phyloP scores from a whole-genome alignment of 2,888 invertebrate genomes.

The Griposia aprilina region DNA sequence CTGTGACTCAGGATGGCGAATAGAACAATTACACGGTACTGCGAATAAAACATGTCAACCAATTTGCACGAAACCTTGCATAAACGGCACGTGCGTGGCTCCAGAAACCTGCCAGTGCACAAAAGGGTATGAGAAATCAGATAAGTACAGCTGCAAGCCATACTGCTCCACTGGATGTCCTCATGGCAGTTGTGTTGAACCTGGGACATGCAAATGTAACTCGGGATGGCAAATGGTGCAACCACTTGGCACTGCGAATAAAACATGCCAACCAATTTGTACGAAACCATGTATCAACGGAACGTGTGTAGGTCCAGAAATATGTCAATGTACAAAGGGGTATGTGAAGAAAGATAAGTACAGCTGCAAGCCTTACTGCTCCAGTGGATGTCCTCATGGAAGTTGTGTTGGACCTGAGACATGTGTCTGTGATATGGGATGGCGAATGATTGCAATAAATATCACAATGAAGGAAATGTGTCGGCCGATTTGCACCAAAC shows the following conservation, averaged over 20 bases:
- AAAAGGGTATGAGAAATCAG: constrained; percentile 8
- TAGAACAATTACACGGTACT: neutral
- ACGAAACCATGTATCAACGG: constrained; percentile 28
- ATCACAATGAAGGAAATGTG: neutral
- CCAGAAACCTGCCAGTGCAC: constrained; percentile 40
- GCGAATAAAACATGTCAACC: constrained; percentile 33
- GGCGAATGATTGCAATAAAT: constrained; percentile 1
- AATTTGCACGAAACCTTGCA: constrained; percentile 35
- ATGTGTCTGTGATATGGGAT: constrained; percentile 43
- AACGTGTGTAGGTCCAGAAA: constrained; percentile 40
- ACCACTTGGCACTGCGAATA: neutral
- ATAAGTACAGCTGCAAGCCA: constrained; percentile 30
- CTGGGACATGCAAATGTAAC: constrained; percentile 46
- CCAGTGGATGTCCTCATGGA: constrained; percentile 35
- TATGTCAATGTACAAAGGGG: constrained; percentile 36
- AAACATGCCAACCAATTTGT: constrained; percentile 48
- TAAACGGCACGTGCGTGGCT: constrained; percentile 32
- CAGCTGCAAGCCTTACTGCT: constrained; percentile 46
- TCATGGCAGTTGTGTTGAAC: constrained; percentile 45
- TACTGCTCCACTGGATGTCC: constrained; percentile 38
- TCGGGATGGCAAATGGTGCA: constrained; percentile 31
- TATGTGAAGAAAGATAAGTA: neutral
- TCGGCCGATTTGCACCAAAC: constrained; percentile 34
- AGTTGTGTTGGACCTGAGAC: constrained; percentile 46
- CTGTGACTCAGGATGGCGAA: constrained; percentile 38